Evolutionary conservation across 2,797 vertebrate genomes (phyloP).

Genomic region (Sphenodon punctatus): DNA sequence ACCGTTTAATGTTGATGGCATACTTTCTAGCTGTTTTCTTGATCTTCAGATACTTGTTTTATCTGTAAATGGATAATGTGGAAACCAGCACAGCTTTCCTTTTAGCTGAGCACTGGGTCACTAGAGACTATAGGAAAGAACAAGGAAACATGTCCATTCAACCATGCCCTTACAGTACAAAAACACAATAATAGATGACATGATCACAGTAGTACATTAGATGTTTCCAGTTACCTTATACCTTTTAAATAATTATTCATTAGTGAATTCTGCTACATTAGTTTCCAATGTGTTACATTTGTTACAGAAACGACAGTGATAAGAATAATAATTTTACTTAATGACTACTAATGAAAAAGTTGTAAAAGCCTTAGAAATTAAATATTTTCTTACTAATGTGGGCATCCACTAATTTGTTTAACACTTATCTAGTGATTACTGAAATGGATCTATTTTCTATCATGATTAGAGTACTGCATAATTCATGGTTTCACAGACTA

Average conservation of each 20-base stretch:
- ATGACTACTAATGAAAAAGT: not conserved
- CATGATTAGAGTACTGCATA: no score
- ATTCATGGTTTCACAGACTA: no score
- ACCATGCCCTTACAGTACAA: not conserved
- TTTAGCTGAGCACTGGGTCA: not conserved
- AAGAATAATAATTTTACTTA: not conserved
- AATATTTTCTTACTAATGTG: not conserved
- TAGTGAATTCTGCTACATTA: not conserved
- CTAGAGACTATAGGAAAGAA: not conserved
- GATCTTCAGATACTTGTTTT: not conserved
- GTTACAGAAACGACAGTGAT: not conserved
- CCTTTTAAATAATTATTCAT: not conserved
- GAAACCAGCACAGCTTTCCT: not conserved
- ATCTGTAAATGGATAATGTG: not conserved
- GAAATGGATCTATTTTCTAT: no score
- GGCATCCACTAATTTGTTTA: not conserved
- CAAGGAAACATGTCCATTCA: not conserved
- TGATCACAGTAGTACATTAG: not conserved
- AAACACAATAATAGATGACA: not conserved
- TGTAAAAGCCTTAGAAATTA: not conserved
- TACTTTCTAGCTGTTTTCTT: not conserved
- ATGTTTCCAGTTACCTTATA: not conserved
- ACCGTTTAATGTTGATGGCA: not conserved
- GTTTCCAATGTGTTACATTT: not conserved
- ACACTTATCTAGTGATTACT: no score